These are phyloP conservation scores for Charaxes varanes DNA, from an alignment of 1,140 invertebrate genomes.

Conservation along the genomic window DNA sequence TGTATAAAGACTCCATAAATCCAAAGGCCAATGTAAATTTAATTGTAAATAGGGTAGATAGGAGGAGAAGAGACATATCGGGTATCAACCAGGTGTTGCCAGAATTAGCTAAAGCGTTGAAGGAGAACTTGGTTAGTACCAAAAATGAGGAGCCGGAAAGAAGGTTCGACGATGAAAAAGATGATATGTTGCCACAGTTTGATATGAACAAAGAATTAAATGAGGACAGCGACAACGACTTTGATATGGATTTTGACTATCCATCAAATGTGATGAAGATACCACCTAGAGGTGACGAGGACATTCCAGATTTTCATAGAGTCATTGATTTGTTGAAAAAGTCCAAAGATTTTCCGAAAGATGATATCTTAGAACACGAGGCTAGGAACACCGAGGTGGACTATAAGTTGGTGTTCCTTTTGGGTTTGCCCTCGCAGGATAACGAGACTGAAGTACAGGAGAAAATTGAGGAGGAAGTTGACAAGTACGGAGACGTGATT, in stretches of 20 bases:
- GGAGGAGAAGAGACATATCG: slow-evolving; percentile 39
- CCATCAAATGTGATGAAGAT: slow-evolving; percentile 65
- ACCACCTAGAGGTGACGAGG: slow-evolving; percentile 58
- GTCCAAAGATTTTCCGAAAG: slow-evolving; percentile 34
- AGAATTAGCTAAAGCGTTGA: slow-evolving; percentile 44
- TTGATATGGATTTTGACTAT: slow-evolving; percentile 44
- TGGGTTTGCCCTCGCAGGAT: slow-evolving; percentile 43
- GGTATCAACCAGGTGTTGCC: slow-evolving; percentile 41
- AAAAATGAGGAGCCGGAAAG: slow-evolving; percentile 41
- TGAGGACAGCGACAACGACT: slow-evolving; percentile 35
- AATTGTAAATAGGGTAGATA: slow-evolving; percentile 25
- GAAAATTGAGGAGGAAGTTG: slow-evolving; percentile 76
- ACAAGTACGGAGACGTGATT: slow-evolving; percentile 87
- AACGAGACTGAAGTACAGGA: slow-evolving; percentile 66
- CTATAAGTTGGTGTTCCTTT: slow-evolving; percentile 53
- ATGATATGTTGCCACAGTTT: slow-evolving; percentile 51
- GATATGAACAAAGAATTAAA: slow-evolving; percentile 61
- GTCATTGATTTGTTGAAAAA: slow-evolving; percentile 39
- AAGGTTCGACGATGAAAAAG: slow-evolving; percentile 56
- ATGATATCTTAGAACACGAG: slow-evolving; percentile 12
- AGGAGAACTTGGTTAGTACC: slow-evolving; percentile 33
- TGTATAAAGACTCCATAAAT: slow-evolving; percentile 28
- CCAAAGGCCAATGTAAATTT: slow-evolving; percentile 20
- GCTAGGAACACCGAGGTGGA: slow-evolving; percentile 26
- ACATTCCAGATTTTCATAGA: slow-evolving; percentile 40